phyloP scores from a whole-genome alignment of 2,797 vertebrate species.

The Streptopelia turtur region DNA sequence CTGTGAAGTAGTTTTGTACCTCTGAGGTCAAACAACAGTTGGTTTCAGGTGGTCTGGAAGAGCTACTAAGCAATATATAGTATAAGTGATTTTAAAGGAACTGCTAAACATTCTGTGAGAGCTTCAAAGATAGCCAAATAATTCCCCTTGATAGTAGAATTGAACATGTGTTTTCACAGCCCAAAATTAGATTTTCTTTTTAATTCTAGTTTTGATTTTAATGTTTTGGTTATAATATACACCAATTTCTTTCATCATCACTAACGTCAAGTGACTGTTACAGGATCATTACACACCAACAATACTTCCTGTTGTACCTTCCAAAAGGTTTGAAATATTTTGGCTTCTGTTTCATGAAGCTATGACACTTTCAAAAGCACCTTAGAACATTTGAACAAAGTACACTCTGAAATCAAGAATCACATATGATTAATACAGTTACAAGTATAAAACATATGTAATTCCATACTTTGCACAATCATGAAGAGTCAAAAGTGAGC shows the following conservation, averaged over 20 bases:
- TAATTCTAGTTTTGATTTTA: neutral
- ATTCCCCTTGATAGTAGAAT: neutral
- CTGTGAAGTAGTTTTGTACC: neutral
- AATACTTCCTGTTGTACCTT: neutral
- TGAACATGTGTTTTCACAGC: neutral
- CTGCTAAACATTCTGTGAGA: neutral
- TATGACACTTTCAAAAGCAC: neutral
- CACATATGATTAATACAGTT: neutral
- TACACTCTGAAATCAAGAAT: neutral
- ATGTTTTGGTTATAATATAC: neutral
- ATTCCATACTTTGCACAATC: neutral
- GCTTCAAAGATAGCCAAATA: neutral
- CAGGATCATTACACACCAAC: neutral
- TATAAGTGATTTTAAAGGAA: neutral
- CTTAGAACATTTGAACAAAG: neutral
- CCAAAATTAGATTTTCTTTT: neutral
- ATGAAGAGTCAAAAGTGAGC: neutral
- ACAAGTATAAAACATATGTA: neutral
- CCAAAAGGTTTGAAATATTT: neutral
- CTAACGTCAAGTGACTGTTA: neutral
- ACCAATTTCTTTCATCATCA: neutral
- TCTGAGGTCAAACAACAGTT: neutral
- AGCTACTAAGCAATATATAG: neutral
- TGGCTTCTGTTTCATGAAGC: neutral
- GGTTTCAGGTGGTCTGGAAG: neutral